A percentile compares a stretch with the other conserved stretches of the same genome.
phyloP scores from a whole-genome alignment of 2,888 invertebrate species.

The Sphaeridia pumilis region DNA sequence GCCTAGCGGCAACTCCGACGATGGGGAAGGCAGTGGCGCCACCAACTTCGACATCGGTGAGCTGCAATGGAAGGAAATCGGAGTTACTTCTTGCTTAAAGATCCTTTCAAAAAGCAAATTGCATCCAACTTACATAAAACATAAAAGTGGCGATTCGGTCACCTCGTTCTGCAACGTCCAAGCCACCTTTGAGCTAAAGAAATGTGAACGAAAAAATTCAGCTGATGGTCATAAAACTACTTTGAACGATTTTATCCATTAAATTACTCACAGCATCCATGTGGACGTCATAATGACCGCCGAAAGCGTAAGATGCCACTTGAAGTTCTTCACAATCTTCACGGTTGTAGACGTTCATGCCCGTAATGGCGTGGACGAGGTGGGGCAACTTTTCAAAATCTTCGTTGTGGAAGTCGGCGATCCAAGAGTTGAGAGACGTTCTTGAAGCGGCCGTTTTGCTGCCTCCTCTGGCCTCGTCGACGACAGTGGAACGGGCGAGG shows the following conservation, averaged over 20 bases:
- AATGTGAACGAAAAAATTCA: neutral
- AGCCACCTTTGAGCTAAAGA: neutral
- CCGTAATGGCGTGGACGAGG: conserved; percentile 5
- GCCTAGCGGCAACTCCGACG: conserved; percentile 5
- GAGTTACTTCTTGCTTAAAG: neutral
- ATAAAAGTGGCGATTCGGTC: conserved; percentile 14
- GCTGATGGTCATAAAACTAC: neutral
- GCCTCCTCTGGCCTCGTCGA: conserved; percentile 2
- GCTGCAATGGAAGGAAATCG: neutral
- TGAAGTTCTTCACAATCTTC: conserved; percentile 12
- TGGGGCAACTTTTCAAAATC: conserved; percentile 1
- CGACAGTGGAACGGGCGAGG: conserved; percentile 7
- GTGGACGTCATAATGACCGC: conserved; percentile 20
- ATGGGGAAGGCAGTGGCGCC: conserved; percentile 9
- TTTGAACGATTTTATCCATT: neutral
- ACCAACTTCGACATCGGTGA: conserved; percentile 8
- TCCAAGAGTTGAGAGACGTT: conserved; percentile 12
- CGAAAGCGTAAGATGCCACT: conserved; percentile 16
- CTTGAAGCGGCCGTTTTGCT: conserved; percentile 1
- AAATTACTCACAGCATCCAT: conserved; percentile 17
- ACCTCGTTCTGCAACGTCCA: neutral
- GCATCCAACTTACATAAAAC: conserved; percentile 6
- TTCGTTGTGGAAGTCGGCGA: neutral
- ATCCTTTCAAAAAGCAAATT: neutral
- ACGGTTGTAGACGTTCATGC: neutral